These are phyloP conservation scores for Galaxea fascicularis DNA, from an alignment of 92 coral and sea anemone genomes.

Conservation along the genomic window DNA sequence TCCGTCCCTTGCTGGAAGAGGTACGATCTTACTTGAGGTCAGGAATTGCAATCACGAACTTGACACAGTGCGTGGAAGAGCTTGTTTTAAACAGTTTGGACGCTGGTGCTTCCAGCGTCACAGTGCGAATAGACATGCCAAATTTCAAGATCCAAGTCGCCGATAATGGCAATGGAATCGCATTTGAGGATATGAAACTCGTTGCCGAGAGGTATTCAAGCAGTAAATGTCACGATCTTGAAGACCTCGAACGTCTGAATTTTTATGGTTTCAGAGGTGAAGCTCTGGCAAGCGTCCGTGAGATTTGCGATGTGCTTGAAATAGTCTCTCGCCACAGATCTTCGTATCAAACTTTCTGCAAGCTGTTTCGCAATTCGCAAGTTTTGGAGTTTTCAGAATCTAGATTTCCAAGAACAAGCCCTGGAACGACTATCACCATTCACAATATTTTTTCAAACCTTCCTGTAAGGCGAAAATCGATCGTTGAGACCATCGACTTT, in stretches of 20 bases:
- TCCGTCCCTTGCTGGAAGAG: constrained; percentile 82
- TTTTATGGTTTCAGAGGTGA: constrained; percentile 95
- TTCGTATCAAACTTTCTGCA: constrained; percentile 88
- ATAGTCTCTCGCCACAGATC: constrained; percentile 84
- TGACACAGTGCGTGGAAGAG: constrained; percentile 95
- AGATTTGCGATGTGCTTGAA: constrained; percentile 85
- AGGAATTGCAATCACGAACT: constrained; percentile 86
- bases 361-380: constrained; percentile 77
- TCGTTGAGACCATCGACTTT: constrained; percentile 79
- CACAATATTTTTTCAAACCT: constrained; percentile 81
- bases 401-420: constrained; percentile 73
- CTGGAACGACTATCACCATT: constrained; percentile 87
- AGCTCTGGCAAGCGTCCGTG: constrained; percentile 91
- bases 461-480: constrained; percentile 89
- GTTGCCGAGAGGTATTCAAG: constrained; percentile 90
- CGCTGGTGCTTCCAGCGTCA: constrained; percentile 89
- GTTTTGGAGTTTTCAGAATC: constrained; percentile 80
- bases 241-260: constrained; percentile 73
- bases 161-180: constrained; percentile 91
- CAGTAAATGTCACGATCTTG: constrained; percentile 87
- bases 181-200: constrained; percentile 64
- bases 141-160: constrained; percentile 80
- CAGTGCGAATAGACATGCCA: constrained; percentile 86
- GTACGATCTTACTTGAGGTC: constrained; percentile 90
- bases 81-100: constrained; percentile 91